Percentiles rank a stretch among this genome's conserved stretches.
Evolutionary conservation across 1,140 invertebrate species (phyloP).

Genomic region (Ruditapes philippinarum): DNA sequence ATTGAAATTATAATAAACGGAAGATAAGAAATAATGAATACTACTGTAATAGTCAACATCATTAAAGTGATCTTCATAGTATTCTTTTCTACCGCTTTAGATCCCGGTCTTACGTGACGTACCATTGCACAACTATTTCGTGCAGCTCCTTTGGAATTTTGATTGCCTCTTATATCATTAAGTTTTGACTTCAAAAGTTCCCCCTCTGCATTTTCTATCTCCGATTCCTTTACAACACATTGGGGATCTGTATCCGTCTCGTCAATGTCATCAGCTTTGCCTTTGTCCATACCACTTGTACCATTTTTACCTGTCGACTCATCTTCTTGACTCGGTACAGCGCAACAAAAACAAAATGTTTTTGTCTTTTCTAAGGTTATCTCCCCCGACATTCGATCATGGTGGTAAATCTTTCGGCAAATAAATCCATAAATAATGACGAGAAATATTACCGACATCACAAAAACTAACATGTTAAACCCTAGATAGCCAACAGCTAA

Average conservation of each 20-base stretch:
- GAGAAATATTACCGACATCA: constrained; percentile 14
- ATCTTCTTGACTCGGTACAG: not conserved
- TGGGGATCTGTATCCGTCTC: not conserved
- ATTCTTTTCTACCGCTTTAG: constrained; percentile 35
- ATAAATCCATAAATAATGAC: constrained; percentile 58
- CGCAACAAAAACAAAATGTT: constrained; percentile 9
- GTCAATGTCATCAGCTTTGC: not conserved
- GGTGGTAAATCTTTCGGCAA: constrained; percentile 29
- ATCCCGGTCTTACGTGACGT: constrained; percentile 2
- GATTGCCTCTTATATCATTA: not conserved
- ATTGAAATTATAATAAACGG: constrained; percentile 70
- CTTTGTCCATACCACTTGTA: too few species aligned
- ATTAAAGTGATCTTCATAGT: constrained; percentile 67
- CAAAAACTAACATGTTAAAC: constrained; percentile 40
- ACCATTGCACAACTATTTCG: not conserved
- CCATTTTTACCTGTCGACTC: not conserved
- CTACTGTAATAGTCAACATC: constrained; percentile 71
- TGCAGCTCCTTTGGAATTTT: not conserved
- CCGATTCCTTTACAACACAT: not conserved
- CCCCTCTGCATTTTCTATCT: too few species aligned
- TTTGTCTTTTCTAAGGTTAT: not conserved
- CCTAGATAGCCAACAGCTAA: constrained; percentile 29
- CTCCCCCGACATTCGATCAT: constrained; percentile 17
- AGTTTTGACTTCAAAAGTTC: not conserved
- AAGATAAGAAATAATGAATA: constrained; percentile 73